These are phyloP conservation scores for Brachionus calyciflorus DNA, from an alignment of 1,140 invertebrate species.

Conservation along the genomic window DNA sequence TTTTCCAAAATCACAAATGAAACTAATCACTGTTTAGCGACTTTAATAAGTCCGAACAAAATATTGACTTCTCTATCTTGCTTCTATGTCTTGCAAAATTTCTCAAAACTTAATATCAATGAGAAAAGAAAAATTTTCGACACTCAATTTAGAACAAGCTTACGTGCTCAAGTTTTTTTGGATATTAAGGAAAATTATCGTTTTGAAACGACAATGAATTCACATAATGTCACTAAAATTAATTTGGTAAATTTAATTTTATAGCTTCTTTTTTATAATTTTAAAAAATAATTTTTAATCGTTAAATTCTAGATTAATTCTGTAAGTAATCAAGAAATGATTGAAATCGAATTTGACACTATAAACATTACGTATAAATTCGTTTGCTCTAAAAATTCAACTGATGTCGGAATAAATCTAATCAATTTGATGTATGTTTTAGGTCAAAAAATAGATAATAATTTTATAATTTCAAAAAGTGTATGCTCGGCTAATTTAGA, in stretches of 20 bases:
- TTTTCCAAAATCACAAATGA: background rate
- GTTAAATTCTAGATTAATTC: background rate
- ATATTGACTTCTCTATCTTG: background rate
- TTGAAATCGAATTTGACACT: background rate
- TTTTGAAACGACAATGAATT: background rate
- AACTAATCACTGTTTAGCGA: background rate
- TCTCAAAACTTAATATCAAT: too few species aligned
- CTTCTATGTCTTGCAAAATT: background rate
- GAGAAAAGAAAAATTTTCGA: background rate
- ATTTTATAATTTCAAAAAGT: background rate
- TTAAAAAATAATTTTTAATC: too few species aligned
- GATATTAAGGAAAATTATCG: too few species aligned
- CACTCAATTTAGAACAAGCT: too few species aligned
- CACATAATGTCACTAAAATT: background rate
- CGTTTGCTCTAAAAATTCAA: background rate
- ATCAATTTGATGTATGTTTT: background rate
- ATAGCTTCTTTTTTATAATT: background rate
- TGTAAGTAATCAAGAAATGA: background rate
- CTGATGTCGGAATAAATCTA: background rate
- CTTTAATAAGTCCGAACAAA: background rate
- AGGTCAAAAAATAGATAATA: background rate
- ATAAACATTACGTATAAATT: background rate
- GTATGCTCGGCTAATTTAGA: too few species aligned
- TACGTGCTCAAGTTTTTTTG: too few species aligned
- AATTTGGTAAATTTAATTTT: background rate